phyloP scores from a whole-genome alignment of 2,888 invertebrate species.

The Euclidia mi region DNA sequence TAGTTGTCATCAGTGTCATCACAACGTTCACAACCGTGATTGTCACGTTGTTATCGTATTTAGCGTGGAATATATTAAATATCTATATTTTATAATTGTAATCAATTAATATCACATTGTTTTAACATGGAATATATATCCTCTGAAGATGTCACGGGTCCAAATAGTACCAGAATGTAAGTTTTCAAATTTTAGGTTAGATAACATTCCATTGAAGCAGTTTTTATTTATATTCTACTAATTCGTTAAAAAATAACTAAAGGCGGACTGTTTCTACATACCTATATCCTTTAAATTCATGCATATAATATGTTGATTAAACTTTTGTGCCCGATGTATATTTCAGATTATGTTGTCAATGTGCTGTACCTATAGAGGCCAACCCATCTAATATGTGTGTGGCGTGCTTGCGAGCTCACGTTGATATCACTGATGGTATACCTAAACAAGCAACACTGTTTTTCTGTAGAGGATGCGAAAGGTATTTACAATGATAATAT shows the following conservation, averaged over 20 bases:
- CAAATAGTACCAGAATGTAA: slow-evolving; percentile 80
- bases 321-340: background rate
- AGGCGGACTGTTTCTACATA: too few relatives aligned
- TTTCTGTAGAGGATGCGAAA: slow-evolving; percentile 98
- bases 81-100: too few relatives aligned
- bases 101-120: background rate
- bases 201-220: background rate
- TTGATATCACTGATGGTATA: slow-evolving; percentile 99
- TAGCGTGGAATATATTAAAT: too few relatives aligned
- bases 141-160: slow-evolving; percentile 66
- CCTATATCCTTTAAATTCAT: too few relatives aligned
- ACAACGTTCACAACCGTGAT: too few relatives aligned
- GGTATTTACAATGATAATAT: slow-evolving; percentile 85
- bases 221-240: background rate
- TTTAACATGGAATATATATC: slow-evolving; percentile 82
- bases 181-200: slow-evolving; percentile 58
- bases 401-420: slow-evolving; percentile 96
- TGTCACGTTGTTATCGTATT: too few relatives aligned
- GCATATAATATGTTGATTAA: too few relatives aligned
- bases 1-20: background rate
- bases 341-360: slow-evolving; percentile 97
- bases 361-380: slow-evolving; percentile 97
- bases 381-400: slow-evolving; percentile 99
- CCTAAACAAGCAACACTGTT: slow-evolving; percentile 97
- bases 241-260: too few relatives aligned